Conservation (phyloP, 2,113 vertebrate genomes). For the Puntigrus tetrazona region DNA sequence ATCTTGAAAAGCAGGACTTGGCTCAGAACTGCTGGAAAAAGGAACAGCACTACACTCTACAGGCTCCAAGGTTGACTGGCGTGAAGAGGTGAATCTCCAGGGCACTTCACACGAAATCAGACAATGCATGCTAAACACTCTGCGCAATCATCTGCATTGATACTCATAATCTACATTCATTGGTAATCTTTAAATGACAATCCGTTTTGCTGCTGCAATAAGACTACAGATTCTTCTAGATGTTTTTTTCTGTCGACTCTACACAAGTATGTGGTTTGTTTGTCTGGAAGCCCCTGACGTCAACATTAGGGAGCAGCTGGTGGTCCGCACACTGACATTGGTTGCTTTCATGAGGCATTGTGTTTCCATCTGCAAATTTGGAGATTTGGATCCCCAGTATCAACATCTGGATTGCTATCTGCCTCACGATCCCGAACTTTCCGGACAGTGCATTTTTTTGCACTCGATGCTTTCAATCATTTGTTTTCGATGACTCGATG, state of each 20-base stretch:
- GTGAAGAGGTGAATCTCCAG: no score
- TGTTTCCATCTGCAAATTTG: not conserved
- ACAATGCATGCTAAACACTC: no score
- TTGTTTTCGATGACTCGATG: conserved; percentile 31
- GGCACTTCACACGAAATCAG: no score
- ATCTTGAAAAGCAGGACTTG: not conserved
- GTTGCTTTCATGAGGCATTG: not conserved
- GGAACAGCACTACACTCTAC: not conserved
- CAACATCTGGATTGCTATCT: conserved; percentile 35
- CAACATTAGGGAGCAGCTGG: not conserved
- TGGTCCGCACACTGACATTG: not conserved
- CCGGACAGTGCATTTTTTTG: conserved; percentile 22
- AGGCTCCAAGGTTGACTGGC: no score
- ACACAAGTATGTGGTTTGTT: not conserved
- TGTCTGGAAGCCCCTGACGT: not conserved
- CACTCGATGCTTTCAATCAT: not conserved
- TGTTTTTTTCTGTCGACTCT: not conserved
- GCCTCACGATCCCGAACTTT: not conserved
- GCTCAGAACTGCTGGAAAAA: not conserved
- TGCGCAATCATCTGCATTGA: no score
- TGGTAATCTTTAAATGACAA: not conserved
- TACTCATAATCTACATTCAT: no score
- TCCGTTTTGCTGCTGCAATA: not conserved
- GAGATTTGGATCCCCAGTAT: conserved; percentile 13
- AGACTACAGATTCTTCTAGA: not conserved